phyloP scores from a whole-genome alignment of 2,888 invertebrate genomes.

The Sphaeridia pumilis region DNA sequence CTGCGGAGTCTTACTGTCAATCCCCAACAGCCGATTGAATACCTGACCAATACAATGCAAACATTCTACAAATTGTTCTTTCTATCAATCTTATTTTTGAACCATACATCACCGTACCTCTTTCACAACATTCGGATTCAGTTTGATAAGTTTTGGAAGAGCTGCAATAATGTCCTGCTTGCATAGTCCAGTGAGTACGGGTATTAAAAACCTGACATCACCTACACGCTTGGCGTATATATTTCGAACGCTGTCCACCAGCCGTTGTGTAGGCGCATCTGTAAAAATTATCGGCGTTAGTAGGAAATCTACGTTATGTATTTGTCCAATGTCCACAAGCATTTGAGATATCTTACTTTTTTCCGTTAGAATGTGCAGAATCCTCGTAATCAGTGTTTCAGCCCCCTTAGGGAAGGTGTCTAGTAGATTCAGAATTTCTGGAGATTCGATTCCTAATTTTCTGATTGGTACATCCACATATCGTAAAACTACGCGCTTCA shows the following conservation, averaged over 20 bases:
- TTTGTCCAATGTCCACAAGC: no score
- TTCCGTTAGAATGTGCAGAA: constrained; percentile 92
- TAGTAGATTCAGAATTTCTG: constrained; percentile 64
- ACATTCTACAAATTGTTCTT: no score
- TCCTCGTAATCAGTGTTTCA: constrained; percentile 85
- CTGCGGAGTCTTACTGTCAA: constrained; percentile 46
- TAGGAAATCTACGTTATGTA: no score
- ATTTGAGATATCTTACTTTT: constrained; percentile 61
- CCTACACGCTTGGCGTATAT: constrained; percentile 85
- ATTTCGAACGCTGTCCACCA: constrained; percentile 79
- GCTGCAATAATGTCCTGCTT: constrained; percentile 80
- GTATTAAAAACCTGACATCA: constrained; percentile 93
- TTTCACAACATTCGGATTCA: constrained; percentile 87
- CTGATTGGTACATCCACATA: constrained; percentile 58
- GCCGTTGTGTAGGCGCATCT: constrained; percentile 64
- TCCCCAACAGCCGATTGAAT: constrained; percentile 73
- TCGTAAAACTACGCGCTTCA: constrained; percentile 79
- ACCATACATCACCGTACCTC: no score
- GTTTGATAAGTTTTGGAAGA: constrained; percentile 81
- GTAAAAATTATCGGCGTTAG: no score
- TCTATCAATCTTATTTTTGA: no score
- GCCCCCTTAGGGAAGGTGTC: constrained; percentile 90
- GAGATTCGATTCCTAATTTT: constrained; percentile 68
- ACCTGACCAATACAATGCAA: no score
- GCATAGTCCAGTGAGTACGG: constrained; percentile 83